These are phyloP conservation scores for Dreissena polymorpha DNA, from an alignment of 1,140 invertebrate genomes.

Conservation along the genomic window DNA sequence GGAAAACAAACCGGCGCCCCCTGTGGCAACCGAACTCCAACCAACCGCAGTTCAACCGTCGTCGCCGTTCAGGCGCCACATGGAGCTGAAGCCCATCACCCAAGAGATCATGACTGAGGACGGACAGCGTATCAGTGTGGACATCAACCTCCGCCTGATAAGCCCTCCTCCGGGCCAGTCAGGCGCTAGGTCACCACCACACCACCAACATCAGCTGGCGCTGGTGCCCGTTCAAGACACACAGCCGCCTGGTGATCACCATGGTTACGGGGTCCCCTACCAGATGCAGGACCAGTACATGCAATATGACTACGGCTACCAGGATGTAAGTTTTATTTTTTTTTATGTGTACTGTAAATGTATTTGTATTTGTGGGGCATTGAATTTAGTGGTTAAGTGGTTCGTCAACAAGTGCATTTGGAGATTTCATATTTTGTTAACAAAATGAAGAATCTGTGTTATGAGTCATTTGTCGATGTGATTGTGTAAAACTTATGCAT, in stretches of 20 bases:
- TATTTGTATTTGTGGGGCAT: no score
- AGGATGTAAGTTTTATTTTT: slow-evolving; percentile 29
- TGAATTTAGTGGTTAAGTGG: no score
- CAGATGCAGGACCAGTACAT: slow-evolving; percentile 46
- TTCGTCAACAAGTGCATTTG: no score
- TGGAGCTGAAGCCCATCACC: slow-evolving; percentile 70
- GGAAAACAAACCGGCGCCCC: slow-evolving; percentile 49
- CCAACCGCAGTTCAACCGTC: slow-evolving; percentile 29
- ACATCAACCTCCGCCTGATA: slow-evolving; percentile 75
- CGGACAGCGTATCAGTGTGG: slow-evolving; percentile 76
- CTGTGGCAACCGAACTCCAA: slow-evolving; percentile 25
- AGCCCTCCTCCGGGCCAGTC: slow-evolving; percentile 61
- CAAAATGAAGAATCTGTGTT: no score
- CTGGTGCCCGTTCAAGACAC: slow-evolving; percentile 41
- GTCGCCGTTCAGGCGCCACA: slow-evolving; percentile 51
- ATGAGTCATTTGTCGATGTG: no score
- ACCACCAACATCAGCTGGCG: slow-evolving; percentile 22
- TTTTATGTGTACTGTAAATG: no score
- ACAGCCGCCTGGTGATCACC: slow-evolving; percentile 40
- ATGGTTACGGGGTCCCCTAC: slow-evolving; percentile 47
- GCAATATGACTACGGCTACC: slow-evolving; percentile 25
- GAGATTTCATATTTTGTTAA: no score
- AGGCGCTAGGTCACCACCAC: slow-evolving; percentile 13
- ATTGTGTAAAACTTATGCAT: no score
- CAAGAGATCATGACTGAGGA: slow-evolving; percentile 71